phyloP scores from a whole-genome alignment of 2,113 vertebrate species.

The Corynorhinus townsendii region DNA sequence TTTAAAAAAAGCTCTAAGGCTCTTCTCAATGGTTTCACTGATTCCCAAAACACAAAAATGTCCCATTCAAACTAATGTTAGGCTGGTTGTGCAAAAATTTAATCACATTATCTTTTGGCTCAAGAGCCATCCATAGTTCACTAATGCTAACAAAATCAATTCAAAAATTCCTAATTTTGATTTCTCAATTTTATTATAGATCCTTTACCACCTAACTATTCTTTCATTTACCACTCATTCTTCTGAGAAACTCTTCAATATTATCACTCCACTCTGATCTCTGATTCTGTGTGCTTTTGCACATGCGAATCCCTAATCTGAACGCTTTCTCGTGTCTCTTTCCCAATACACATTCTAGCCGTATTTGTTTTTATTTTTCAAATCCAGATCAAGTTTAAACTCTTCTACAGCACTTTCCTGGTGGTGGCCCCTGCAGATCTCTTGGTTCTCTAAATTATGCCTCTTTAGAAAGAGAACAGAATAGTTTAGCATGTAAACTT shows the following conservation, averaged over 20 bases:
- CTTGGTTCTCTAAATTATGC: not conserved
- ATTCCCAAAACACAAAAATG: slow-evolving; percentile 11
- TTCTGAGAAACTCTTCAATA: not conserved
- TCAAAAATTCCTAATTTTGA: not conserved
- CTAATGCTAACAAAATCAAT: not conserved
- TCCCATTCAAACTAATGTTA: not conserved
- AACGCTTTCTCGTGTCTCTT: not conserved
- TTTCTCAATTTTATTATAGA: not conserved
- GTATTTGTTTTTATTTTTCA: not conserved
- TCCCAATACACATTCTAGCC: not conserved
- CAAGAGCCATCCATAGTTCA: not conserved
- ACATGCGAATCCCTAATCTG: not conserved
- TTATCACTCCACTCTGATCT: not conserved
- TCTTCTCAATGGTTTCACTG: not conserved
- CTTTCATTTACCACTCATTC: not conserved
- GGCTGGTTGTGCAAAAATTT: not conserved
- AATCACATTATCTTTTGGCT: not conserved
- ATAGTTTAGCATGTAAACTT: not conserved
- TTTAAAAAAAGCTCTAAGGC: not conserved
- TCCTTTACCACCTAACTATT: not conserved
- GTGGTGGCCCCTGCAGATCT: not conserved
- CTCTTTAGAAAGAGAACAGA: not conserved
- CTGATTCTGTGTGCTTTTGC: not conserved
- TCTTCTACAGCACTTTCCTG: not conserved
- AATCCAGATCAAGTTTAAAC: not conserved